Conservation (phyloP, 2,888 invertebrate species). For the Yponomeuta plumbellus region DNA sequence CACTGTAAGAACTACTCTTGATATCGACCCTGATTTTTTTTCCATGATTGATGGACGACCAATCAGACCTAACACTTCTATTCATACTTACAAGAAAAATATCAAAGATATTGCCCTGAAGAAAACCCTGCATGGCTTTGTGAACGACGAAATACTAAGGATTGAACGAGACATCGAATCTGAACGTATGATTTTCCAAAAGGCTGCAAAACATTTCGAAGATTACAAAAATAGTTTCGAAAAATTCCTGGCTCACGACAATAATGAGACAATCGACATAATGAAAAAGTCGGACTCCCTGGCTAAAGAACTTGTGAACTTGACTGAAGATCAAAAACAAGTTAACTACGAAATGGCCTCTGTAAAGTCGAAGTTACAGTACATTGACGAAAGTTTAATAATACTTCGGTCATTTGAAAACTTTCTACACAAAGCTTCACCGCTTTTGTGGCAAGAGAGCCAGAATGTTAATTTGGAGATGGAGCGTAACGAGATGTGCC, state of each 20-base stretch:
- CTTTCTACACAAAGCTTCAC: conserved; percentile 59
- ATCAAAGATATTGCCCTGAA: conserved; percentile 62
- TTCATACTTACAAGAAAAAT: conserved; percentile 72
- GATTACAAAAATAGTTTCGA: conserved; percentile 66
- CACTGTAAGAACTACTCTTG: conserved; percentile 69
- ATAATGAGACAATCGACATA: conserved; percentile 63
- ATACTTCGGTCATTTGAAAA: conserved; percentile 63
- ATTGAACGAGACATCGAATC: conserved; percentile 59
- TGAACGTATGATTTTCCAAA: conserved; percentile 53
- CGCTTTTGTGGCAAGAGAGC: conserved; percentile 59
- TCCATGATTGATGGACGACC: conserved; percentile 77
- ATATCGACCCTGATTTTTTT: conserved; percentile 80
- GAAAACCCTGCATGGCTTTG: conserved; percentile 52
- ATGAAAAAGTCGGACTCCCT: conserved; percentile 64
- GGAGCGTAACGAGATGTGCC: conserved; percentile 46
- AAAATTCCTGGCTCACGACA: conserved; percentile 64
- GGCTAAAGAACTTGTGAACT: conserved; percentile 52
- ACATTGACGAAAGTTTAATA: conserved; percentile 58
- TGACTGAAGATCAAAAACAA: conserved; percentile 59
- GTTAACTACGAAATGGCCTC: conserved; percentile 58
- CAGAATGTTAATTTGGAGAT: conserved; percentile 43
- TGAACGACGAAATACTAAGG: conserved; percentile 61
- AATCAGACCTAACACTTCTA: conserved; percentile 72
- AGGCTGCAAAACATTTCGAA: conserved; percentile 54
- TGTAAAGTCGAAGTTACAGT: conserved; percentile 61